These are phyloP conservation scores for Leptopilina myrica DNA, from an alignment of 2,888 invertebrate species.

Conservation along the genomic window DNA sequence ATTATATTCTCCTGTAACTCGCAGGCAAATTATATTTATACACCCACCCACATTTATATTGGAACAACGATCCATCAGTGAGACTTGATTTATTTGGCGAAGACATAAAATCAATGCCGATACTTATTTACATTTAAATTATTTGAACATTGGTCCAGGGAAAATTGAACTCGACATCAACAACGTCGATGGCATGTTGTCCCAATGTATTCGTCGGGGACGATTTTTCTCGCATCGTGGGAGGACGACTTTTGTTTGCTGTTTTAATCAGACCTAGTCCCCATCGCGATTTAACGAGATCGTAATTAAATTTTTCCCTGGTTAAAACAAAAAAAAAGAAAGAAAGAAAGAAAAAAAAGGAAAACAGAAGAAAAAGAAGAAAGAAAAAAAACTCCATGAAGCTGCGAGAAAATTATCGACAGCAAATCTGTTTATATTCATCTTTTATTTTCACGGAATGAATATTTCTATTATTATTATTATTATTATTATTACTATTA, in stretches of 20 bases:
- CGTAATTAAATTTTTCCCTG: slow-evolving; percentile 49
- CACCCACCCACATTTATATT: too few species aligned
- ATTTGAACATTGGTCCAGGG: slow-evolving; percentile 53
- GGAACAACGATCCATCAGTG: neutral
- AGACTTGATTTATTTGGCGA: slow-evolving; percentile 6
- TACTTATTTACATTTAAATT: slow-evolving; percentile 61
- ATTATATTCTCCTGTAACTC: too few species aligned
- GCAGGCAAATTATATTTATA: too few species aligned
- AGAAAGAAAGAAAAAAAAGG: neutral
- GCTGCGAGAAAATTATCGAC: too few species aligned
- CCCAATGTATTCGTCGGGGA: slow-evolving; percentile 16
- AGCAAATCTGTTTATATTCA: too few species aligned
- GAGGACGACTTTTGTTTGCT: slow-evolving; percentile 43
- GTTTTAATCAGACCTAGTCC: slow-evolving; percentile 35
- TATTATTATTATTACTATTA: too few species aligned
- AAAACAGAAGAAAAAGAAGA: too few species aligned
- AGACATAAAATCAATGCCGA: slow-evolving; percentile 53
- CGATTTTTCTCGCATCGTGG: slow-evolving; percentile 37
- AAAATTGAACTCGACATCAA: slow-evolving; percentile 50
- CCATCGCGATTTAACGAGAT: slow-evolving; percentile 44
- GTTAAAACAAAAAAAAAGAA: slow-evolving; percentile 17
- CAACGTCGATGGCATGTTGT: slow-evolving; percentile 22
- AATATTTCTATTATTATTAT: too few species aligned
- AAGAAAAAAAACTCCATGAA: too few species aligned
- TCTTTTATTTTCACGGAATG: too few species aligned